Percentiles rank a stretch among this genome's conserved stretches.
phyloP scores from a whole-genome alignment of 2,113 vertebrate genomes.

The Diadophis punctatus region DNA sequence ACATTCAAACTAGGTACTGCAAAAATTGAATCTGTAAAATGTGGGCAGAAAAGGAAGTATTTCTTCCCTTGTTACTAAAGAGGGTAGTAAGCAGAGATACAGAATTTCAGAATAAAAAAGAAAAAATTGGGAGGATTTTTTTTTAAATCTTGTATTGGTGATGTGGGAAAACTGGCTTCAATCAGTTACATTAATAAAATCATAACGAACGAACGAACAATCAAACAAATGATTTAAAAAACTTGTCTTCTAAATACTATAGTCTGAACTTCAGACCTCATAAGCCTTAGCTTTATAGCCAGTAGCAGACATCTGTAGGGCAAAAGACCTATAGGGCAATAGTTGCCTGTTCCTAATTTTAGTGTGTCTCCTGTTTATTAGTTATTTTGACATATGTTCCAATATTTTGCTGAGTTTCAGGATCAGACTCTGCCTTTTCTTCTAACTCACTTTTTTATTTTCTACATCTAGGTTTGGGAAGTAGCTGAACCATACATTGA shows the following conservation, averaged over 20 bases:
- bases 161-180: background rate
- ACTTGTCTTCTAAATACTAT: no score
- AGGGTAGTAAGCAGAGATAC: background rate
- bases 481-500: conserved; percentile 93
- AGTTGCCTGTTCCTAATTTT: background rate
- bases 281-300: background rate
- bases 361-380: background rate
- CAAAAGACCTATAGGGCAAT: background rate
- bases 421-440: background rate
- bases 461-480: conserved; percentile 83
- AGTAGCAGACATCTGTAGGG: background rate
- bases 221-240: background rate
- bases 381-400: fast-evolving
- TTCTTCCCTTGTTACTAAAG: background rate
- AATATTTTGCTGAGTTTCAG: background rate
- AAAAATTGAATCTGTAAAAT: background rate
- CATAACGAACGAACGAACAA: background rate
- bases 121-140: background rate
- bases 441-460: conserved; percentile 15
- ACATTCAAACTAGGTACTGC: background rate
- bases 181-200: background rate
- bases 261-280: background rate
- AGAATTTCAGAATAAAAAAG: background rate
- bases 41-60: background rate
- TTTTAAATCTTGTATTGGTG: background rate